phyloP scores from a whole-genome alignment of 2,113 vertebrate species.

The Zosterops lateralis region DNA sequence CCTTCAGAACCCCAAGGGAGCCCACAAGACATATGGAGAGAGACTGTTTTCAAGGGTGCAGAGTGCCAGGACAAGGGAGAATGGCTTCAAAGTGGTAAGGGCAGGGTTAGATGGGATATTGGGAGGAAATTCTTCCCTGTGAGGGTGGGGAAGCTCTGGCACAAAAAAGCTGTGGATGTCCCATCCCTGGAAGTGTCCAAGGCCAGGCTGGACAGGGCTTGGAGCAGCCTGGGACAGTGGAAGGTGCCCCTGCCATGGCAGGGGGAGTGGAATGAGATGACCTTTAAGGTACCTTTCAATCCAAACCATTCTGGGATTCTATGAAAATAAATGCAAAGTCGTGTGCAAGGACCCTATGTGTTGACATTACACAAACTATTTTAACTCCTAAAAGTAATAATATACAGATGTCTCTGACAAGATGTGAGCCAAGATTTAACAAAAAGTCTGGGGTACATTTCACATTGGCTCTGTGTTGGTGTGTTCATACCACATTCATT shows the following conservation, averaged over 20 bases:
- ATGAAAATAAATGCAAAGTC: not conserved
- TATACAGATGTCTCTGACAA: not conserved
- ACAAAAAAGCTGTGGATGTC: not conserved
- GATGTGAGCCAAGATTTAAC: not conserved
- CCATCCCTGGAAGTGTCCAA: not conserved
- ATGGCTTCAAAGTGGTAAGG: not conserved
- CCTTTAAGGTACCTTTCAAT: not conserved
- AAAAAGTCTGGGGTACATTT: not conserved
- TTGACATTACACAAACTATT: not conserved
- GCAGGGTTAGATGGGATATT: not conserved
- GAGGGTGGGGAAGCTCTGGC: not conserved
- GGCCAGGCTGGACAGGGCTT: rapidly evolving
- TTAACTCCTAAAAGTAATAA: not conserved
- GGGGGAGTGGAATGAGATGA: not conserved
- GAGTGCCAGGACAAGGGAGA: not conserved
- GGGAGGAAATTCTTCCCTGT: not conserved
- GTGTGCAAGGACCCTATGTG: not conserved
- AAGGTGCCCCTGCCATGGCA: not conserved
- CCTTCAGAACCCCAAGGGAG: not conserved
- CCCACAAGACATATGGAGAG: too few relatives aligned
- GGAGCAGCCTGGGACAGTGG: rapidly evolving
- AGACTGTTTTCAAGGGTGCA: not conserved
- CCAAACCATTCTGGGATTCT: not conserved
- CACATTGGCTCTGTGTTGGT: not conserved
- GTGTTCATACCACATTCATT: not conserved